These are phyloP conservation scores for Penaeus vannamei DNA, from an alignment of 1,140 invertebrate genomes.

Conservation along the genomic window DNA sequence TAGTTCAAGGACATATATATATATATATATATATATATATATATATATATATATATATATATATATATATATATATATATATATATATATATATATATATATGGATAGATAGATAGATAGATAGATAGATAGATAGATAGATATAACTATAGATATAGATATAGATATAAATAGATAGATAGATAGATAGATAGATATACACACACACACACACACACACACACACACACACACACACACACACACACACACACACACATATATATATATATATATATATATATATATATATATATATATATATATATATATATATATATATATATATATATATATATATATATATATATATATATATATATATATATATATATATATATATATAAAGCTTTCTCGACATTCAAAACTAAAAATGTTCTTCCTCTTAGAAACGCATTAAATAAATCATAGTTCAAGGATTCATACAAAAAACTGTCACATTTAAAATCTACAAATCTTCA, in stretches of 20 bases:
- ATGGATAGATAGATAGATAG: constrained; percentile 33
- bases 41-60: constrained; percentile 27
- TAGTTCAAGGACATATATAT: constrained; percentile 11
- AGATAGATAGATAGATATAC: too few species aligned
- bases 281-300: constrained; percentile 47
- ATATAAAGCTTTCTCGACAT: background rate
- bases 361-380: constrained; percentile 47
- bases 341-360: constrained; percentile 45
- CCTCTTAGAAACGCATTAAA: constrained; percentile 20
- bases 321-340: constrained; percentile 44
- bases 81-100: constrained; percentile 46
- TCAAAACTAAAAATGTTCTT: constrained; percentile 19
- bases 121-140: constrained; percentile 36
- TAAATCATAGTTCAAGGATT: background rate
- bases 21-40: constrained; percentile 46
- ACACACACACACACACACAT: constrained; percentile 32
- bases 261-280: constrained; percentile 42
- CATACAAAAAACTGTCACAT: background rate
- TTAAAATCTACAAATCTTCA: background rate
- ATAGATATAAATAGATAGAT: too few species aligned
- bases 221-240: constrained; percentile 1
- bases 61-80: constrained; percentile 44
- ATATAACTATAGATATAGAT: too few species aligned
- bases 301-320: constrained; percentile 47
- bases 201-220: constrained; percentile 26